A percentile compares a stretch with the other conserved stretches of the same genome.
phyloP scores from a whole-genome alignment of 2,113 vertebrate genomes.

The Orycteropus afer region DNA sequence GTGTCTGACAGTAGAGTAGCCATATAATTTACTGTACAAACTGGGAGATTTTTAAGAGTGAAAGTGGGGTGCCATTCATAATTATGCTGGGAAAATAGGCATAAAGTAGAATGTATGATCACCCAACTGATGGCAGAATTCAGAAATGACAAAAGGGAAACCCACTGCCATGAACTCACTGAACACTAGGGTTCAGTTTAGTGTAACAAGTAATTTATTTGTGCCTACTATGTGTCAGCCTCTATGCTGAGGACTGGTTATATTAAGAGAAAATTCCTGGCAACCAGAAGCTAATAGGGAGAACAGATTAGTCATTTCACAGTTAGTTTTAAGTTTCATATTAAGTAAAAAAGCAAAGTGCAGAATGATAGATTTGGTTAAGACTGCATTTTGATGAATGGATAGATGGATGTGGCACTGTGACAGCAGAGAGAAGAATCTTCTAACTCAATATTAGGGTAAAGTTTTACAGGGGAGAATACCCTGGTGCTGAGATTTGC shows the following conservation, averaged over 20 bases:
- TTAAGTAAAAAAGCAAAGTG: not conserved
- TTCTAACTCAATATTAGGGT: not conserved
- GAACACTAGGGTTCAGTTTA: not conserved
- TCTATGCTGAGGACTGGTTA: not conserved
- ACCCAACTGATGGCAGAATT: not conserved
- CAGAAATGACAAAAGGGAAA: conserved; percentile 1
- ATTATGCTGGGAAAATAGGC: not conserved
- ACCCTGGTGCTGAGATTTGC: not conserved
- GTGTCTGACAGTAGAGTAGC: not conserved
- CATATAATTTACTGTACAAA: not conserved
- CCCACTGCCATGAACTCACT: not conserved
- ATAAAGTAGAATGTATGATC: not conserved
- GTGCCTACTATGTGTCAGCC: not conserved
- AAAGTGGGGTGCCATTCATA: not conserved
- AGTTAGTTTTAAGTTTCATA: not conserved
- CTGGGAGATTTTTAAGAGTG: not conserved
- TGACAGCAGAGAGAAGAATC: not conserved
- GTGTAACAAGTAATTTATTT: not conserved
- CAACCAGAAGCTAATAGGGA: not conserved
- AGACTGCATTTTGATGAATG: not conserved
- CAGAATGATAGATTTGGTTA: not conserved
- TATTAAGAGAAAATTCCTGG: not conserved
- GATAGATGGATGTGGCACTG: not conserved
- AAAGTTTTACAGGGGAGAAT: not conserved
- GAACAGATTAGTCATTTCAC: not conserved